Conservation (phyloP, 2,888 invertebrate species). For the Dasysyrphus tricinctus region DNA sequence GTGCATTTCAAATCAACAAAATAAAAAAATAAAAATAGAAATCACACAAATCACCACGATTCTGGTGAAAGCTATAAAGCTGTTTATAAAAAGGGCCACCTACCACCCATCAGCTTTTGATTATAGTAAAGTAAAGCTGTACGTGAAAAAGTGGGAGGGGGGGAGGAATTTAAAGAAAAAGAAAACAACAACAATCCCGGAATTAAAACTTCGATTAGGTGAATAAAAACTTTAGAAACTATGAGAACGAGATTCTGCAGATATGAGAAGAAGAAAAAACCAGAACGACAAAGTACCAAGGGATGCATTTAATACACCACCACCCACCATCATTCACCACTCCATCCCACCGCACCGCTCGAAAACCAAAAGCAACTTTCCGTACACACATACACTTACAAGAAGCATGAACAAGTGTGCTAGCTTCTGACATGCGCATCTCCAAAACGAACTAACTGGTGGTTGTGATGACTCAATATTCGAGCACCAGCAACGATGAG, state of each 20-base stretch:
- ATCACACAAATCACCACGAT: constrained; percentile 53
- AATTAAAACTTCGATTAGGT: constrained; percentile 71
- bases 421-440: constrained; percentile 59
- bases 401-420: constrained; percentile 47
- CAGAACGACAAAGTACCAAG: constrained; percentile 38
- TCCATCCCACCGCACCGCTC: constrained; percentile 2
- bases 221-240: constrained; percentile 52
- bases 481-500: constrained; percentile 60
- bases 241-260: constrained; percentile 49
- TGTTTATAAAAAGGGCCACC: constrained; percentile 22
- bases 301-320: constrained; percentile 56
- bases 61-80: constrained; percentile 69
- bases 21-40: constrained; percentile 8
- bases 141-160: not conserved
- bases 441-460: constrained; percentile 63
- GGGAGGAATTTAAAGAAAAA: constrained; percentile 4
- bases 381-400: constrained; percentile 21
- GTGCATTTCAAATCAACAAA: constrained; percentile 53
- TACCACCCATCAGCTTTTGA: constrained; percentile 15
- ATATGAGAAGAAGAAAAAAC: constrained; percentile 20
- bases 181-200: constrained; percentile 50
- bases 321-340: constrained; percentile 25
- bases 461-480: constrained; percentile 75
- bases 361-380: not conserved
- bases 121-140: constrained; percentile 22